phyloP scores from a whole-genome alignment of 2,797 vertebrate species.

The Anniella stebbinsi region DNA sequence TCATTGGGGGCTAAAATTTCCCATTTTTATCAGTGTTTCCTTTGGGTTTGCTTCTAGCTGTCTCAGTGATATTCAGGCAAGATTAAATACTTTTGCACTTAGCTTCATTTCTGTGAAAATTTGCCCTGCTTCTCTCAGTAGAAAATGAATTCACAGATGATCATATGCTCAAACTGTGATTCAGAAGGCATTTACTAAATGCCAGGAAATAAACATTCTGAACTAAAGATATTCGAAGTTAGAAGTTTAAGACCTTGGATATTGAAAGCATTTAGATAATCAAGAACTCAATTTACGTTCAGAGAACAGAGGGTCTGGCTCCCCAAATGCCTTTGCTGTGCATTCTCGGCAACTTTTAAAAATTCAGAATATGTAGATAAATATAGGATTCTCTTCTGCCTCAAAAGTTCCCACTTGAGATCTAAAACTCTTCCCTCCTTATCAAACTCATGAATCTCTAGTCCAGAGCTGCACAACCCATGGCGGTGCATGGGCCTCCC shows the following conservation, averaged over 20 bases:
- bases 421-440: not conserved
- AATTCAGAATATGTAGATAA: slow-evolving; percentile 5
- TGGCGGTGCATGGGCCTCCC: too few relatives aligned
- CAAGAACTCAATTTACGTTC: not conserved
- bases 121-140: slow-evolving; percentile 43
- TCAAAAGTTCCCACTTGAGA: not conserved
- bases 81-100: slow-evolving; percentile 68
- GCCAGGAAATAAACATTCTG: slow-evolving; percentile 49
- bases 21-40: slow-evolving; percentile 39
- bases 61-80: slow-evolving; percentile 54
- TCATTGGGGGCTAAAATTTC: slow-evolving; percentile 15
- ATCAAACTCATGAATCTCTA: not conserved
- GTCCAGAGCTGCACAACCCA: not conserved
- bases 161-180: slow-evolving; percentile 33
- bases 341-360: not conserved
- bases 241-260: slow-evolving; percentile 39
- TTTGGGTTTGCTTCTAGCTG: slow-evolving; percentile 52
- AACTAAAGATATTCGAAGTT: slow-evolving; percentile 51
- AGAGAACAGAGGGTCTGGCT: not conserved
- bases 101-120: slow-evolving; percentile 42
- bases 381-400: not conserved
- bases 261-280: not conserved
- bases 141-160: slow-evolving; percentile 47
- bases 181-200: slow-evolving; percentile 26
- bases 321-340: not conserved